These are phyloP conservation scores for Megalops atlanticus DNA, from an alignment of 2,113 vertebrate genomes.

Conservation along the genomic window DNA sequence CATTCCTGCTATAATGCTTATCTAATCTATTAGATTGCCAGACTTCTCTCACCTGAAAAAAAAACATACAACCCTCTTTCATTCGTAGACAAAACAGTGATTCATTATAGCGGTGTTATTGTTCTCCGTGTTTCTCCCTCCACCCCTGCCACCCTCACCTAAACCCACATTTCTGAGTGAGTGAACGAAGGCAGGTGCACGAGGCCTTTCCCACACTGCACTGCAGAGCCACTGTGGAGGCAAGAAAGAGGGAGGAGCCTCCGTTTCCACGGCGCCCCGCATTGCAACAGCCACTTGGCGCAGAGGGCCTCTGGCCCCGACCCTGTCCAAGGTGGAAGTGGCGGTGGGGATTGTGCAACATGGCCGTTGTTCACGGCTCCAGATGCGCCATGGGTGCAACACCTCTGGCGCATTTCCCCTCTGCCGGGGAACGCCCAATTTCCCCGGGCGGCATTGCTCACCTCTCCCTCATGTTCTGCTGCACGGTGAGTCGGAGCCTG, in stretches of 20 bases:
- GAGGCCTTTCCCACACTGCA: background rate
- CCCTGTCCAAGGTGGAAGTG: background rate
- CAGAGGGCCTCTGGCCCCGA: background rate
- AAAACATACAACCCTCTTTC: slow-evolving; percentile 38
- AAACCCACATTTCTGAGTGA: too few species aligned
- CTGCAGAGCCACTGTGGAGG: too few species aligned
- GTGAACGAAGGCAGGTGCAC: background rate
- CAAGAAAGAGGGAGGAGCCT: too few species aligned
- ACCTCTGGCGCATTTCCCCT: slow-evolving; percentile 38
- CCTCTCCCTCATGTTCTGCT: background rate
- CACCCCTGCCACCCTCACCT: too few species aligned
- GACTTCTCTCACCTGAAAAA: slow-evolving; percentile 22
- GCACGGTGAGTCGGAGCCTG: too few species aligned
- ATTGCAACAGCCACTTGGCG: background rate
- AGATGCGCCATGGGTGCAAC: slow-evolving; percentile 39
- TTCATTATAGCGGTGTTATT: too few species aligned
- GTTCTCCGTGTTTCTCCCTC: too few species aligned
- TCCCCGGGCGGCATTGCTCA: background rate
- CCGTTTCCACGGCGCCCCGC: too few species aligned
- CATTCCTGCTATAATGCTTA: slow-evolving; percentile 32
- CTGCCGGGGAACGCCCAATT: slow-evolving; percentile 45
- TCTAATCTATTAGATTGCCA: slow-evolving; percentile 41
- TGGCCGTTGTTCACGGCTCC: background rate
- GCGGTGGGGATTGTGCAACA: background rate
- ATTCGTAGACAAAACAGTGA: background rate